Conservation (phyloP, 2,797 vertebrate genomes). For the Menidia menidia region DNA sequence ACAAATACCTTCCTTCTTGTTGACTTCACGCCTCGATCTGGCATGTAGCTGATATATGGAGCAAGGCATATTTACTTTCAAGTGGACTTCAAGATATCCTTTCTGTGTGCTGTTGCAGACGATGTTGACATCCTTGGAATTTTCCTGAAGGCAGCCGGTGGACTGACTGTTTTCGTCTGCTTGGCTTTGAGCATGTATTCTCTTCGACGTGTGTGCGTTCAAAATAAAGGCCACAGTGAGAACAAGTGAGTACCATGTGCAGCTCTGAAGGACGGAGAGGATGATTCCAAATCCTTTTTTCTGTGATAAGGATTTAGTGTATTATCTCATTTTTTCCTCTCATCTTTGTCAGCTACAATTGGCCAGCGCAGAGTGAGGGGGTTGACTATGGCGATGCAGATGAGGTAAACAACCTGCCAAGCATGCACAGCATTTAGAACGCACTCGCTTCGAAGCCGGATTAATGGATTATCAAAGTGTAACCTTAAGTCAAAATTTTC, state of each 20-base stretch:
- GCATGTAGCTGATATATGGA: not conserved
- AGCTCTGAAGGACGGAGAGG: not conserved
- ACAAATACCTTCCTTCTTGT: not conserved
- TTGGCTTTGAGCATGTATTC: slow-evolving; percentile 87
- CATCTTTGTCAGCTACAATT: slow-evolving; percentile 87
- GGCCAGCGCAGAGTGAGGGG: slow-evolving; percentile 86
- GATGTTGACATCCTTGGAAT: slow-evolving; percentile 93
- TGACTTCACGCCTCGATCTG: not conserved
- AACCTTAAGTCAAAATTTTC: not conserved
- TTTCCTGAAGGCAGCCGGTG: slow-evolving; percentile 89
- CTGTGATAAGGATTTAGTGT: not conserved
- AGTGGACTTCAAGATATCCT: not conserved
- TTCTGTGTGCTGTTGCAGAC: slow-evolving; percentile 80
- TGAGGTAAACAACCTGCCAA: slow-evolving; percentile 85
- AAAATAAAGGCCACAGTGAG: slow-evolving; percentile 86
- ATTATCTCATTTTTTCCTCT: not conserved
- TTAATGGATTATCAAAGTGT: not conserved
- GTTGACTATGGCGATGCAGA: slow-evolving; percentile 92
- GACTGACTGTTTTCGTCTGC: slow-evolving; percentile 82
- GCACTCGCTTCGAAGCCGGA: not conserved
- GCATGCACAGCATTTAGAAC: not conserved
- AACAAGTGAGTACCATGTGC: slow-evolving; percentile 85
- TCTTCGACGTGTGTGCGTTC: slow-evolving; percentile 89
- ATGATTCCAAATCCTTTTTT: not conserved
- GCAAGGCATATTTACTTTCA: not conserved